A percentile compares a stretch with the other conserved stretches of the same genome.
Evolutionary conservation across 2,113 vertebrate species (phyloP).

Genomic region (Daboia siamensis): DNA sequence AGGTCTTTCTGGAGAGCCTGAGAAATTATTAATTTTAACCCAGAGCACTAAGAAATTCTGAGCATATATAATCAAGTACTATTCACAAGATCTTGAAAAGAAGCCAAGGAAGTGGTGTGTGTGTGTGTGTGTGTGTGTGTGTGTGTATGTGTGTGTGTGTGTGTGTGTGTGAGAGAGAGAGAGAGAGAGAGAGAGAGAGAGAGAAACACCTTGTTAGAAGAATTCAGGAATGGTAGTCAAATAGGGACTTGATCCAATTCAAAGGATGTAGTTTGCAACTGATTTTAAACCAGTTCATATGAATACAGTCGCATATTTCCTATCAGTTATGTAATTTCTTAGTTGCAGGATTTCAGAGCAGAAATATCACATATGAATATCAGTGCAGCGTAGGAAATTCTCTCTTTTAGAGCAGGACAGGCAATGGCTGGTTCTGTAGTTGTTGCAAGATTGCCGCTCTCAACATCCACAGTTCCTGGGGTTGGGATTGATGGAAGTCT

Average conservation of each 20-base stretch:
- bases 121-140: too few species aligned
- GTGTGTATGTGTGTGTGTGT: too few species aligned
- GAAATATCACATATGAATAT: background rate
- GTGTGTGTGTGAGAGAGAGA: background rate
- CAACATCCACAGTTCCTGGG: background rate
- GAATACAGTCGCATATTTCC: background rate
- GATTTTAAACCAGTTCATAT: background rate
- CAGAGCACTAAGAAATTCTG: background rate
- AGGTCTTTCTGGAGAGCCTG: background rate
- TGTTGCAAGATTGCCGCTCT: background rate
- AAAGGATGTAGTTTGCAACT: too few species aligned
- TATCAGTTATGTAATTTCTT: background rate
- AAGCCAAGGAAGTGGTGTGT: background rate
- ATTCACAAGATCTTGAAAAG: background rate
- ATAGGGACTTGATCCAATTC: too few species aligned
- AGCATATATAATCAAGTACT: background rate
- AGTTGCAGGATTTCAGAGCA: background rate
- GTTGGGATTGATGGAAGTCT: background rate
- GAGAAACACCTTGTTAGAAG: background rate
- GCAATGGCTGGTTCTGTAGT: background rate
- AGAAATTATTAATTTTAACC: background rate
- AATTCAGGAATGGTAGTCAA: too few species aligned
- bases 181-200: background rate
- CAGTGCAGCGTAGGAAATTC: background rate
- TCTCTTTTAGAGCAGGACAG: background rate